Evolutionary conservation across 64 coral and sea anemone genomes (phyloP), one percentile per base, ranked within the genome.

Genomic region (Platygyra sinensis): DNA sequence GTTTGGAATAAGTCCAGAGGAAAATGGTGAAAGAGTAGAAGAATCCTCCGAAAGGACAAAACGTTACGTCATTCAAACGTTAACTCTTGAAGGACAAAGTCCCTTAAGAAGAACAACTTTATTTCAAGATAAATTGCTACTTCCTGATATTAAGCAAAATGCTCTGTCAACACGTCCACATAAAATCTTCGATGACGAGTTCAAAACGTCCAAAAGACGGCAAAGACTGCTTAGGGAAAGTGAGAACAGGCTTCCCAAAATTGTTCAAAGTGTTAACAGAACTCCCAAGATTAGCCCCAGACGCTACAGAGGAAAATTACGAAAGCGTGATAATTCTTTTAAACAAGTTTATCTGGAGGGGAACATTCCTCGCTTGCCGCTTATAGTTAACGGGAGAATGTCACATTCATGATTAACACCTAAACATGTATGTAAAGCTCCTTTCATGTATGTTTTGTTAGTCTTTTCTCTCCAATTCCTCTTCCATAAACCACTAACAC

Each of bases 321-420:
- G 81, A 46, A 8, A 18, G 8, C 62, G 71, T 18, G 33, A 85
- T n/a, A 85, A 85, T 11, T 85, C 81, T 36, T 71, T 85, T 85
- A 62, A 85, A 71, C 81, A 42, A 25, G 38, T 46, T 72, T 85
- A 71, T 15, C 7, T 46, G 4, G 22, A 71, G 33, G 69, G 32
- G 39, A 71, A 72, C 2, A 72, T 85, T 27, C 81, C 81, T 12
- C 62, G 30, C 5, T 52, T 85, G 67, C 81, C 81, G 28, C 61
- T 85, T 51, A 49, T 85, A 71, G 62, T 85, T 28, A 85, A 72
- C 25, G 81, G 81, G 22, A 67, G 81, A 22, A 25, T 42, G 30
- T 71, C 60, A 71, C 42, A 50, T 5, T 67, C 31, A 8, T 39
- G 60, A 20, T 69, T 29, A 27, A 28, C 25, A 27, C 20, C 2